Conservation (phyloP, 2,888 invertebrate species). For the Stenoptilia bipunctidactyla region DNA sequence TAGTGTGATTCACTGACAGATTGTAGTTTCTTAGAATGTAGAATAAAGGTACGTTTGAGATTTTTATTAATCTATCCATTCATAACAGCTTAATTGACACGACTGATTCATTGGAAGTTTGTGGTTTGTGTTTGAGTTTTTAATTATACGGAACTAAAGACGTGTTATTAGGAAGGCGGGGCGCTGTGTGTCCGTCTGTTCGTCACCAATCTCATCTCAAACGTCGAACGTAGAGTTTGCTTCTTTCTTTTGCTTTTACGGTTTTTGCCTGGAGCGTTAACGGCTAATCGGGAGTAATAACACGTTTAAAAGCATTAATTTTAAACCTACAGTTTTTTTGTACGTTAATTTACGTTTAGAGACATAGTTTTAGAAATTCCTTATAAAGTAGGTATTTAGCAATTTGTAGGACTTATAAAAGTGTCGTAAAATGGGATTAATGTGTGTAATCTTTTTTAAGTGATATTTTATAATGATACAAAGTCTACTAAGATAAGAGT, state of each 20-base stretch:
- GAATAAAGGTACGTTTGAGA: constrained; percentile 36
- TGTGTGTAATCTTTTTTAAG: too few species aligned
- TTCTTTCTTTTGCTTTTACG: constrained; percentile 22
- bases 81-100: constrained; percentile 57
- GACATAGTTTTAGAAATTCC: too few species aligned
- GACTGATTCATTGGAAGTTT: constrained; percentile 47
- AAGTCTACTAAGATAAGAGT: too few species aligned
- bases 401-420: too few species aligned
- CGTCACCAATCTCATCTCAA: constrained; percentile 43
- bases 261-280: constrained; percentile 1
- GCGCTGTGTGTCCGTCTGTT: constrained; percentile 43
- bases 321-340: too few species aligned
- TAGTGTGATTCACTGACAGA: constrained; percentile 37
- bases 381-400: too few species aligned
- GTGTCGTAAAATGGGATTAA: too few species aligned
- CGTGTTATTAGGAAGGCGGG: constrained; percentile 53
- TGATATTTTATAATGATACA: too few species aligned
- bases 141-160: constrained; percentile 64
- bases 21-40: constrained; percentile 42
- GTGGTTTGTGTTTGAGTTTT: constrained; percentile 62
- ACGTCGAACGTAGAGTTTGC: constrained; percentile 23
- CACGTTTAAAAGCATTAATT: background rate
- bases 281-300: constrained; percentile 2
- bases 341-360: too few species aligned
- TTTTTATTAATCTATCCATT: constrained; percentile 43